phyloP scores from a whole-genome alignment of 2,888 invertebrate genomes.

The Pammene aurita region DNA sequence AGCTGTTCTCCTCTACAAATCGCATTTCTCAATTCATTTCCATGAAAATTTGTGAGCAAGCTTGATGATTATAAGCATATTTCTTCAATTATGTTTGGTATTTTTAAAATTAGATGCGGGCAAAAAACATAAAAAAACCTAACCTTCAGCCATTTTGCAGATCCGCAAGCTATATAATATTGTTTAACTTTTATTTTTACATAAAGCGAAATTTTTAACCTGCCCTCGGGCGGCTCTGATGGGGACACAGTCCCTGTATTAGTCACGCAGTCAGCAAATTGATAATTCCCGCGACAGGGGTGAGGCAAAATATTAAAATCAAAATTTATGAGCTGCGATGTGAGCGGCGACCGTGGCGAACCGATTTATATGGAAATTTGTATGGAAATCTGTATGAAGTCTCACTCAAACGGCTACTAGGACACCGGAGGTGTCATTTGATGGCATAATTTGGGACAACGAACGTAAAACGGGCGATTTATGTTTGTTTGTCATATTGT shows the following conservation, averaged over 20 bases:
- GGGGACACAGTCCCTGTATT: constrained; percentile 23
- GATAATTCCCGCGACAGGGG: constrained; percentile 48
- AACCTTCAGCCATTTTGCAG: too few species aligned
- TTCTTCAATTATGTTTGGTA: too few species aligned
- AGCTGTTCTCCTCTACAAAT: too few species aligned
- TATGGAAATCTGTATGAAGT: constrained; percentile 54
- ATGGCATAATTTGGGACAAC: constrained; percentile 78
- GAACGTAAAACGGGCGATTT: constrained; percentile 75
- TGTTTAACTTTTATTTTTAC: too few species aligned
- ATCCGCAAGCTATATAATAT: too few species aligned
- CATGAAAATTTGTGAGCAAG: too few species aligned
- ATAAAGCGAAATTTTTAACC: too few species aligned
- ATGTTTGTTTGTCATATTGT: constrained; percentile 75
- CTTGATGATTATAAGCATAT: too few species aligned
- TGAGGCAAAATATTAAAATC: constrained; percentile 75
- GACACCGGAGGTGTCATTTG: constrained; percentile 70
- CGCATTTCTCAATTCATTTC: too few species aligned
- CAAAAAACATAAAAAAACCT: too few species aligned
- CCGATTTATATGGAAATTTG: constrained; percentile 80
- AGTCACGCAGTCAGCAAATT: constrained; percentile 37
- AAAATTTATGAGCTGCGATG: constrained; percentile 79
- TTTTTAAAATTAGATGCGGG: too few species aligned
- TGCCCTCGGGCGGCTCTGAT: background rate
- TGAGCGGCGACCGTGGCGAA: constrained; percentile 67
- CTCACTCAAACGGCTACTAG: constrained; percentile 62